Evolutionary conservation across 2,797 vertebrate genomes (phyloP), one percentile per base, ranked within the genome.

Genomic region (Myotis daubentonii): DNA sequence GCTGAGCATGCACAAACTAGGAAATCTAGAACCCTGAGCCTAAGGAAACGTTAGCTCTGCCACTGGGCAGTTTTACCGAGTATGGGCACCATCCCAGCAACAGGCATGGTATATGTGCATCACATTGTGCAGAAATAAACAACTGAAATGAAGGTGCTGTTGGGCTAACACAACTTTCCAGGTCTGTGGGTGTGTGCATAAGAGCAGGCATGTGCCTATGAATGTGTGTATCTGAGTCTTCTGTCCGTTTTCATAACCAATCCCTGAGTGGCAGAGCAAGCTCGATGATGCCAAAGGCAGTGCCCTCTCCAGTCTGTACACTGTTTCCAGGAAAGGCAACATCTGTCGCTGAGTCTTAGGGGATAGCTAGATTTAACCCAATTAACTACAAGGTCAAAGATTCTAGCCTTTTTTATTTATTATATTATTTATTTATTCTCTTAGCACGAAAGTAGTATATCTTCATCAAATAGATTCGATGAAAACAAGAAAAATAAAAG

Each of bases 401-500:
- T 19, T 30, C 74, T 65, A 36, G 19, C 16, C 70, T 28, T 66
- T 65, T 80, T 23, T 8, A 3, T 68, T 68, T 68, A 60, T 41
- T 41, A 1, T 72, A 70, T 85, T 94, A 76, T 55, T 83, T 41
- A 90, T 17, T 85, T 87, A 44, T 91, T 83, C 80, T 30, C 12
- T 87, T 78, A 81, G 4, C n/a, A 71, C 75, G 66, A 87, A 94
- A 78, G 44, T 90, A 49, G 28, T 33, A 25, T 66, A 38, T 51
- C 19, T 38, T 86, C 11, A 91, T 83, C 25, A 60, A 8, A 71
- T 9, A 80, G 84, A 82, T 74, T 81, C 70, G 87, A 20, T 44
- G 20, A n/a, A 93, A 95, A 75, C 41, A 94, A 88, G n/a, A 81
- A 55, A 22, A 80, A 57, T 12, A 47, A 62, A 94, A 84, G n/a